Base-by-base conservation (phyloP, 2,888 invertebrate species). In the Capitulum mitella region DNA sequence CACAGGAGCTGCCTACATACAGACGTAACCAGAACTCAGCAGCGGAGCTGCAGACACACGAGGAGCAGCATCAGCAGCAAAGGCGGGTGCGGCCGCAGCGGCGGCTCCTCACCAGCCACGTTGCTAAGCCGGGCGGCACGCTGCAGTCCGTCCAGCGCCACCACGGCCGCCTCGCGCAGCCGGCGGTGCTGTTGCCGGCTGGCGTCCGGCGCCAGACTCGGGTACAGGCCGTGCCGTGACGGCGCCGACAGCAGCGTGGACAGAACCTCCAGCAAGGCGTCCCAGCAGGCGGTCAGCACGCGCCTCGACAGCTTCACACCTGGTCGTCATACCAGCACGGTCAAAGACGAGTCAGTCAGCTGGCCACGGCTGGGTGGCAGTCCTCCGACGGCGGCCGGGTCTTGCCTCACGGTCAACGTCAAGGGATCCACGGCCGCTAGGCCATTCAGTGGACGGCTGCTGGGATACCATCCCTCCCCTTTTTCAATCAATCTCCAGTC, bases 51-150 rank as follows among this genome's bases (percentile, higher is more conserved):
- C n/a, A n/a, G n/a, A n/a, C n/a, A n/a, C n/a, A n/a, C n/a, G n/a
- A n/a, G n/a, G n/a, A n/a, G n/a, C n/a, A n/a, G n/a, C n/a, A n/a
- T n/a, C n/a, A n/a, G n/a, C n/a, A n/a, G n/a, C n/a, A n/a, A n/a
- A n/a, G n/a, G n/a, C n/a, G n/a, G n/a, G n/a, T n/a, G n/a, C n/a
- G n/a, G n/a, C n/a, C n/a, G n/a, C n/a, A n/a, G n/a, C n/a, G n/a
- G n/a, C n/a, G 1, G 3, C 26, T 32, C 78, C 84, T 82, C 82
- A 90, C 90, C 94, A 80, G 97, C 87, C 3, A 92, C 90, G 84
- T 95, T 97, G 86, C 96, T 94, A 78, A 97, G 89, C 83, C 92
- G 91, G 29, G 97, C 96, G 34, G 96, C 95, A 89, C 91, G 93
- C 85, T 96, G 96, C 40, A 97, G 87, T 29, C 95, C 95, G 85